A percentile compares a stretch with the other conserved stretches of the same genome.
These are phyloP conservation scores for Dicrostonyx torquatus DNA, from an alignment of 2,797 vertebrate species.

Conservation along the genomic window DNA sequence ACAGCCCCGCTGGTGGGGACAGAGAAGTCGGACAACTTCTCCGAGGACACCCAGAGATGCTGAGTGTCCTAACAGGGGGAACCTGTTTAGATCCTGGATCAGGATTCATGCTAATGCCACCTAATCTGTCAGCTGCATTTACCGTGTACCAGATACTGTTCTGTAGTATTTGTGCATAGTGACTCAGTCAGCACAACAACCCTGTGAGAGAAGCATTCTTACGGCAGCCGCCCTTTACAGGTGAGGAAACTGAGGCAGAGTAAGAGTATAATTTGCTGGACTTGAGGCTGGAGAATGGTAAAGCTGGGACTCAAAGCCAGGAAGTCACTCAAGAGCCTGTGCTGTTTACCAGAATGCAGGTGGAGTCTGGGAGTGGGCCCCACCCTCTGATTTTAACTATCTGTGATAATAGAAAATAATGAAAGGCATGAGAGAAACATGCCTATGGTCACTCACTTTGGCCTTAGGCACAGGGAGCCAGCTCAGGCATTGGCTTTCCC, in stretches of 20 bases:
- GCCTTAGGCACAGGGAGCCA: not conserved
- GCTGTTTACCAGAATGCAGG: not conserved
- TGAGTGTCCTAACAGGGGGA: not conserved
- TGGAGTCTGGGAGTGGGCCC: not conserved
- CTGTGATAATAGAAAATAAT: not conserved
- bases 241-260: slow-evolving; percentile 1
- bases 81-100: not conserved
- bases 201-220: not conserved
- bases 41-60: not conserved
- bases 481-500: not conserved
- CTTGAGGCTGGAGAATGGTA: not conserved
- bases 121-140: not conserved
- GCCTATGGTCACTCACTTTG: not conserved
- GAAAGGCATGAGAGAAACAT: not conserved
- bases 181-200: not conserved
- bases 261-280: not conserved
- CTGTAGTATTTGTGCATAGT: not conserved
- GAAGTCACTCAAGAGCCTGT: not conserved
- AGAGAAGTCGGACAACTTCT: not conserved
- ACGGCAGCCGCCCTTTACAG: not conserved
- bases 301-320: not conserved
- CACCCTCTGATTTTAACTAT: not conserved
- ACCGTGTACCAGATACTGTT: not conserved
- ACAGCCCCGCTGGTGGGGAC: not conserved
- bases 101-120: not conserved